Evolutionary conservation across 2,888 invertebrate genomes (phyloP).

Genomic region (Macrophya alboannulata): DNA sequence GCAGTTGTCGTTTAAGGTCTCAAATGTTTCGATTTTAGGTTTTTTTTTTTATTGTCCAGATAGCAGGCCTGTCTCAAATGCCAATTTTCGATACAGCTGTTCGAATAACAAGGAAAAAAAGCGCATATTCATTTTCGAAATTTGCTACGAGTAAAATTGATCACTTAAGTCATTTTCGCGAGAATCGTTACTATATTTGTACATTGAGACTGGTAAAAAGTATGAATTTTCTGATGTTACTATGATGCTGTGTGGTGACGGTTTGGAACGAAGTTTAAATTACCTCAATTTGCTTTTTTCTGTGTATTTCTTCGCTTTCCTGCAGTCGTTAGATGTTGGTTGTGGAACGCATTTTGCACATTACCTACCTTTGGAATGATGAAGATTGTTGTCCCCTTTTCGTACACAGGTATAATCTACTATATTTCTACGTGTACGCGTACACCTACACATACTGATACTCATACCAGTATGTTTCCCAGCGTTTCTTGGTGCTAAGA

Average conservation of each 20-base stretch:
- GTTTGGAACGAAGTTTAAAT: background rate
- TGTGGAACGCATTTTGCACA: constrained; percentile 25
- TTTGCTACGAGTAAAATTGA: background rate
- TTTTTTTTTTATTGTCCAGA: background rate
- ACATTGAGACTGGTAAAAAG: background rate
- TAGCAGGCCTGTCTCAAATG: background rate
- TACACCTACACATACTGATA: background rate
- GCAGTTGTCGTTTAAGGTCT: too few relatives aligned
- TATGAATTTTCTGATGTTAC: background rate
- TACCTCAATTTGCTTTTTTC: constrained; percentile 34
- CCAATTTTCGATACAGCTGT: too few relatives aligned
- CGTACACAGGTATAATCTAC: background rate
- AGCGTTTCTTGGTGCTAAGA: constrained; percentile 26
- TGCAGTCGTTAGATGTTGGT: constrained; percentile 6
- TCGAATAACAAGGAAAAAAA: background rate
- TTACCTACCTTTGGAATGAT: constrained; percentile 40
- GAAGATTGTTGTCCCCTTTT: constrained; percentile 41
- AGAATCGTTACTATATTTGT: background rate
- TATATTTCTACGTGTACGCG: background rate
- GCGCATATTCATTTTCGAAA: background rate
- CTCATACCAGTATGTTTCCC: background rate
- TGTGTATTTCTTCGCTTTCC: constrained; percentile 32
- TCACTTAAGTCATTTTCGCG: background rate
- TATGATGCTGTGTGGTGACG: background rate
- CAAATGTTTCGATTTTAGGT: background rate